A percentile compares a stretch with the other conserved stretches of the same genome.
Evolutionary conservation across 2,113 vertebrate species (phyloP).

Genomic region (Raja brachyura): DNA sequence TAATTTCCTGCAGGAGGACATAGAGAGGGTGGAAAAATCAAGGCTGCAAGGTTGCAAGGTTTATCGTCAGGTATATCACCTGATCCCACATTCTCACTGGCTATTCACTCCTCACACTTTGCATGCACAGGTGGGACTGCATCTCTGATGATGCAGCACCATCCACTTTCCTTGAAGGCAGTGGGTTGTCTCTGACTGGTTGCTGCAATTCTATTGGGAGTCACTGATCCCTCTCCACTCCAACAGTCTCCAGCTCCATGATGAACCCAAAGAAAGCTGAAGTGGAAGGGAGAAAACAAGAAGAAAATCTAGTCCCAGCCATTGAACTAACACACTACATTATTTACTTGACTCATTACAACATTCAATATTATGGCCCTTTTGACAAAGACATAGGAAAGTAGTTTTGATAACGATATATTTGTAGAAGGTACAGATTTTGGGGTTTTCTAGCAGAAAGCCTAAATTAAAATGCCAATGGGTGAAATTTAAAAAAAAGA

Average conservation of each 20-base stretch:
- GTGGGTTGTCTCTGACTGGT: not conserved
- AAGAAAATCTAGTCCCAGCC: not conserved
- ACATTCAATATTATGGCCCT: not conserved
- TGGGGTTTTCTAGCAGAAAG: not conserved
- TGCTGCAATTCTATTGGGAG: not conserved
- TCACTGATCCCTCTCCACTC: too few species aligned
- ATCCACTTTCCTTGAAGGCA: not conserved
- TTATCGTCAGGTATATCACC: not conserved
- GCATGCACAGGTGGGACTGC: not conserved
- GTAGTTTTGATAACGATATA: not conserved
- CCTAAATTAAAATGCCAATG: not conserved
- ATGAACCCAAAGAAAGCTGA: not conserved
- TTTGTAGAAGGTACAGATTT: not conserved
- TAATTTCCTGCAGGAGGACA: not conserved
- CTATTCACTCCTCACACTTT: not conserved
- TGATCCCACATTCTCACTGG: not conserved
- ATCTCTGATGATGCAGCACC: too few species aligned
- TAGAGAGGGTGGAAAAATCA: not conserved
- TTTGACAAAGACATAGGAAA: not conserved
- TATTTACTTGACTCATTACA: not conserved
- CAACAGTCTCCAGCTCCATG: not conserved
- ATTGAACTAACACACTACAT: not conserved
- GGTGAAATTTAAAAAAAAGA: not conserved
- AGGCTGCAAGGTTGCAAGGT: not conserved
- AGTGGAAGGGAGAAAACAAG: not conserved